Evolutionary conservation across 2,797 vertebrate species (phyloP).

Genomic region (Anguilla megastoma): DNA sequence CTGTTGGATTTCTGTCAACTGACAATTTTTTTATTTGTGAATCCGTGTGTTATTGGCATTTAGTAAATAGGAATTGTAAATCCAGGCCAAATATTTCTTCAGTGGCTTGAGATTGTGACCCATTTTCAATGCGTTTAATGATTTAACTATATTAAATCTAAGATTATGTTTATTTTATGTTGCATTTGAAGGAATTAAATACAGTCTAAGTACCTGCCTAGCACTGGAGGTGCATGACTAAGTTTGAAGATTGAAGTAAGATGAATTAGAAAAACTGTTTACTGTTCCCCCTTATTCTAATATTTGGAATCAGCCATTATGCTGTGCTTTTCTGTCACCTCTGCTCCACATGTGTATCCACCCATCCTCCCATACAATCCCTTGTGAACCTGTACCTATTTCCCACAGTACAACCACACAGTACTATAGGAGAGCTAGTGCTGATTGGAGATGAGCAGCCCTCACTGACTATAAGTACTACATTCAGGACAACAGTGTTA

Average conservation of each 20-base stretch:
- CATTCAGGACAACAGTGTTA: too few relatives aligned
- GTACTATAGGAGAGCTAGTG: not conserved
- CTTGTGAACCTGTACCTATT: not conserved
- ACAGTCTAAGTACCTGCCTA: not conserved
- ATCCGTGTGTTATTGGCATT: slow-evolving; percentile 13
- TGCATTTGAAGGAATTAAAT: not conserved
- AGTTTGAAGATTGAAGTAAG: not conserved
- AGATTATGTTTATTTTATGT: slow-evolving; percentile 19
- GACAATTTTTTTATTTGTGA: slow-evolving; percentile 36
- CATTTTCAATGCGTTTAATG: not conserved
- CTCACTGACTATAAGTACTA: not conserved
- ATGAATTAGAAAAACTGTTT: not conserved
- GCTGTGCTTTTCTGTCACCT: not conserved
- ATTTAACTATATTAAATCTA: not conserved
- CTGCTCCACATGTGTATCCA: not conserved
- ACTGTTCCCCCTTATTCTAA: not conserved
- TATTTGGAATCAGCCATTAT: not conserved
- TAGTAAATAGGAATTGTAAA: slow-evolving; percentile 20
- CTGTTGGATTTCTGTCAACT: slow-evolving; percentile 31
- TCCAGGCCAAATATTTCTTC: slow-evolving; percentile 36
- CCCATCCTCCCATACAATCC: not conserved
- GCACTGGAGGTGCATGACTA: not conserved
- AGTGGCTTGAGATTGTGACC: slow-evolving; percentile 21
- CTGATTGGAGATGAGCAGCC: not conserved
- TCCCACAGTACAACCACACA: not conserved